These are phyloP conservation scores for Mobula hypostoma DNA, from an alignment of 2,113 vertebrate genomes.

Conservation along the genomic window DNA sequence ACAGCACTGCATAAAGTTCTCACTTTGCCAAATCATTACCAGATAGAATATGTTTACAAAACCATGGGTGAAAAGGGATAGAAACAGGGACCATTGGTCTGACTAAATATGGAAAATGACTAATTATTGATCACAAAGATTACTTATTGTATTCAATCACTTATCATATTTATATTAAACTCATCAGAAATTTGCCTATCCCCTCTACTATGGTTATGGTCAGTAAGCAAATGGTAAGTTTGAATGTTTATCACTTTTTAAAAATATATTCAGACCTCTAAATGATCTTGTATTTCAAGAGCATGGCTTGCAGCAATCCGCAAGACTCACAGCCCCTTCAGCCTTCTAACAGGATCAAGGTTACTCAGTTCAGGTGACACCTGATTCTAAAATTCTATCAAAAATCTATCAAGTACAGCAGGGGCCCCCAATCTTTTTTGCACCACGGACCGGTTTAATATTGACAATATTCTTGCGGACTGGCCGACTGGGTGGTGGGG, in stretches of 20 bases:
- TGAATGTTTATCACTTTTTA: background rate
- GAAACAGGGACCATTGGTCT: background rate
- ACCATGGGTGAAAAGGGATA: background rate
- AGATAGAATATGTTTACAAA: background rate
- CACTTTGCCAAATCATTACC: background rate
- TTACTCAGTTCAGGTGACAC: too few species aligned
- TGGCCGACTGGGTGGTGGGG: too few species aligned
- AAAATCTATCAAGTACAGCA: too few species aligned
- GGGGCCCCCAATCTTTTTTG: too few species aligned
- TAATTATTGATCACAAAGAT: background rate
- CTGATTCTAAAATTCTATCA: too few species aligned
- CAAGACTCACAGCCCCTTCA: background rate
- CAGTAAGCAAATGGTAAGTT: background rate
- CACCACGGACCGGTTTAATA: too few species aligned
- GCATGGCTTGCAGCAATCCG: background rate
- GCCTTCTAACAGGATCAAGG: too few species aligned
- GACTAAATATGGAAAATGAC: background rate
- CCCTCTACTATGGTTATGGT: background rate
- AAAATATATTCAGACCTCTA: background rate
- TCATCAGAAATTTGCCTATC: background rate
- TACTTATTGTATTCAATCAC: background rate
- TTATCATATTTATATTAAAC: background rate
- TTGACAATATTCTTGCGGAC: too few species aligned
- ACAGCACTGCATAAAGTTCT: background rate
- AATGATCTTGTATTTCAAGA: background rate